Base-by-base conservation (phyloP, 2,888 invertebrate genomes). In the Ommatoiulus sabulosus region DNA sequence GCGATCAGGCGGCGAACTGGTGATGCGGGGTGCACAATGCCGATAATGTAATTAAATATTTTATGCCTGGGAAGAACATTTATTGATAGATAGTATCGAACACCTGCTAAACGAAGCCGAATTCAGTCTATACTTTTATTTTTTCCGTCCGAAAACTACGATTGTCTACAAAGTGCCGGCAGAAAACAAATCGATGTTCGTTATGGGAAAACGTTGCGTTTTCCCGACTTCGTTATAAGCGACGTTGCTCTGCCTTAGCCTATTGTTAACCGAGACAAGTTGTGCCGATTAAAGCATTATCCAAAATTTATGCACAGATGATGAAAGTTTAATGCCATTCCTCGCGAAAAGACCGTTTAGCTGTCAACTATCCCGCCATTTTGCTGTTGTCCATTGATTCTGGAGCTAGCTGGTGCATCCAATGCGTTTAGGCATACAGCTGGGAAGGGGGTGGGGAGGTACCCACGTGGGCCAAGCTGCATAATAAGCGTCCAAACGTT, bases 231-330 rank as follows among this genome's bases (percentile, higher is more conserved):
- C 24, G 35, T 8, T 3, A 10, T 24, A 24, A 24, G 24, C 8
- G 8, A 10, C 72, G 24, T 24, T 46, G 46, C 12, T 35, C 15
- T 63, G 63, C 63, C 17, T 63, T 63, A 63, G 17, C 63, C 10
- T 24, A 72, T 72, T 72, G 72, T 72, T 24, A 72, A 72, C 24
- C 24, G 72, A 72, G 72, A 72, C 72, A 72, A 72, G 72, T 72
- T 72, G 72, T 24, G 72, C 72, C 24, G 72, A 72, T 72, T 72
- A 72, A 72, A 72, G 72, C 72, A 72, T 72, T 72, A 72, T 72
- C 72, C 72, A 24, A 72, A 72, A 72, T 72, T 24, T 72, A 72
- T 72, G 72, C 72, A 72, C 72, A 12, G 24, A 72, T 24, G 72
- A 72, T 72, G 72, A 72, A 72, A 72, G 24, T 72, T 72, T 72